Conservation (phyloP, 2,888 invertebrate species). For the Philonicus albiceps region DNA sequence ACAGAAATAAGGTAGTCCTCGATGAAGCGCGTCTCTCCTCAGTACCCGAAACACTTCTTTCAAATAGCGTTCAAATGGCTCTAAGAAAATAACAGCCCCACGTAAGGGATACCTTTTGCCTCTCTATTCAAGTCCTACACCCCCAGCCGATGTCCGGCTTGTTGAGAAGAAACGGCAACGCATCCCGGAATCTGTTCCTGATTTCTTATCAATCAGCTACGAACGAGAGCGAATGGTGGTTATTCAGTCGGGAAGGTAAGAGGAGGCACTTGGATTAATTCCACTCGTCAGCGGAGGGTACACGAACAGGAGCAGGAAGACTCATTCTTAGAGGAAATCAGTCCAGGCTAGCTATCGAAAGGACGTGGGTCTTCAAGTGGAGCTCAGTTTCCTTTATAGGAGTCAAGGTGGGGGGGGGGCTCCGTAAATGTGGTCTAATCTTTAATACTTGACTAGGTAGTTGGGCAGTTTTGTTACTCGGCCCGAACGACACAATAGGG, state of each 20-base stretch:
- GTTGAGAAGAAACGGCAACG: not conserved
- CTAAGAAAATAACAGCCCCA: not conserved
- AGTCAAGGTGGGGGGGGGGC: too few species aligned
- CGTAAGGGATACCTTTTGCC: not conserved
- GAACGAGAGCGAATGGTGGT: not conserved
- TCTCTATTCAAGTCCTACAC: not conserved
- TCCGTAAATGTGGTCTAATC: slow-evolving; percentile 21
- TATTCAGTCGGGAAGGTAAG: not conserved
- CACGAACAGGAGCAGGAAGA: not conserved
- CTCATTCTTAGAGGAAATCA: not conserved
- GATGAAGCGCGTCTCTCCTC: not conserved
- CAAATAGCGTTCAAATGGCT: not conserved
- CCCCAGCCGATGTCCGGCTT: not conserved
- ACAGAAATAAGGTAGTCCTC: not conserved
- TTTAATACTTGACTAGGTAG: slow-evolving; percentile 14
- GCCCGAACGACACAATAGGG: slow-evolving; percentile 21
- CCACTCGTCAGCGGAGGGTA: not conserved
- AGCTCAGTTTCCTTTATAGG: not conserved
- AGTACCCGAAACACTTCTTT: not conserved
- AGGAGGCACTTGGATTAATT: slow-evolving; percentile 3
- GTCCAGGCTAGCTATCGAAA: not conserved
- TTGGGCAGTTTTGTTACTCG: slow-evolving; percentile 28
- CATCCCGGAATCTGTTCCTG: not conserved
- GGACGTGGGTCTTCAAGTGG: not conserved
- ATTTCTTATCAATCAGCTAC: slow-evolving; percentile 22